Evolutionary conservation across 2,113 vertebrate genomes (phyloP), one percentile per base, ranked within the genome.

Genomic region (Alligator mississippiensis): DNA sequence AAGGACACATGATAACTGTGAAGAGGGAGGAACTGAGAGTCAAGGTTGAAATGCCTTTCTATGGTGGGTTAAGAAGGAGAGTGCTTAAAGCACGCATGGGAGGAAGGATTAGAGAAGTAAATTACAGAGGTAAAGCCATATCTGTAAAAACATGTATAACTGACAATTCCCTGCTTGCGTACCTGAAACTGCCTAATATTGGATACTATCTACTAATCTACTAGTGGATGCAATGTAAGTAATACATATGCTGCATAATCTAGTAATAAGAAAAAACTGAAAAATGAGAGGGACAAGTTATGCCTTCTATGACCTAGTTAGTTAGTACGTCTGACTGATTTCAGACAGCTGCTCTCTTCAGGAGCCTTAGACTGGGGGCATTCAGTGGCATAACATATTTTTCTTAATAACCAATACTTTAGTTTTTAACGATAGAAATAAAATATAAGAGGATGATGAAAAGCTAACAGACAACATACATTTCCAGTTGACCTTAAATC

Each of bases 391-490:
- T 59, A 83, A 38, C 24, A 4, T 92, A 85, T 92, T 83, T 82
- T 90, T 77, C 89, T 87, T 84, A 25, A 80, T 18, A 30, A 19
- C 75, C n/a, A 4, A 82, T 68, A 68, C 2, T 70, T 87, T 96
- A 93, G 59, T 84, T 96, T 47, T 96, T 93, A 95, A 87, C 78
- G 77, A 55, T 83, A 59, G 82, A 84, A 89, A 82, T 87, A 54
- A 96, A 95, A 93, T 84, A 96, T 90, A 94, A 95, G 95, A 94
- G 87, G 90, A 82, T 95, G 94, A 95, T 94, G 84, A 74, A 63
- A 92, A 96, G 81, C 93, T 93, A 85, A 93, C 93, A 93, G 91
- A 34, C 80, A 0, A 0, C 63, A 76, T 94, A 66, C 91, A 88
- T 94, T 57, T 94, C 95, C 89, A 93, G 84, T 85, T 27, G 55